A percentile compares a stretch with the other conserved stretches of the same genome.
phyloP scores from a whole-genome alignment of 2,113 vertebrate genomes.

The Lepisosteus osseus region DNA sequence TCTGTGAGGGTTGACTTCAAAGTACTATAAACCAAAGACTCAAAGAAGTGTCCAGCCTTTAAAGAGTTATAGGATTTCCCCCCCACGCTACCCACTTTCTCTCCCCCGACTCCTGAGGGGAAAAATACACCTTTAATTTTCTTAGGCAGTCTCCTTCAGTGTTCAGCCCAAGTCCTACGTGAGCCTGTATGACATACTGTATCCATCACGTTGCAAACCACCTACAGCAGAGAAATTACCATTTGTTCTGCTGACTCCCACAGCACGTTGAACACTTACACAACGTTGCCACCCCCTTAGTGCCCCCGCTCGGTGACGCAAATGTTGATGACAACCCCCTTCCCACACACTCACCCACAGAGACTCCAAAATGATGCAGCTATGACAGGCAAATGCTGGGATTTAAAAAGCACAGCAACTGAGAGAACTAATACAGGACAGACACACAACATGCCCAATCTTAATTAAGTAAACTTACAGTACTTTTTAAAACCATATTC shows the following conservation, averaged over 20 bases:
- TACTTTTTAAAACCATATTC: background rate
- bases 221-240: background rate
- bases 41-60: too few relatives aligned
- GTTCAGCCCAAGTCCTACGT: too few relatives aligned
- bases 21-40: too few relatives aligned
- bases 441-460: background rate
- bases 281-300: background rate
- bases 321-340: background rate
- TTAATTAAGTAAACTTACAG: too few relatives aligned
- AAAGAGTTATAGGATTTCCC: too few relatives aligned
- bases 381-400: background rate
- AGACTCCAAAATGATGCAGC: background rate
- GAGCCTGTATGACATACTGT: background rate
- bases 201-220: background rate
- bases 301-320: background rate
- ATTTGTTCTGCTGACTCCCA: background rate
- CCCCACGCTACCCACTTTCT: background rate
- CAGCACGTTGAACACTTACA: background rate
- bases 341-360: background rate
- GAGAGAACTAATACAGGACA: background rate
- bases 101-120: background rate
- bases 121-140: too few relatives aligned
- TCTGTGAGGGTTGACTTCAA: too few relatives aligned
- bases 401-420: constrained; percentile 11
- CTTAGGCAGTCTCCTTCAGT: too few relatives aligned